Evolutionary conservation across 2,888 invertebrate species (phyloP).

Genomic region (Amphipoea lucens): DNA sequence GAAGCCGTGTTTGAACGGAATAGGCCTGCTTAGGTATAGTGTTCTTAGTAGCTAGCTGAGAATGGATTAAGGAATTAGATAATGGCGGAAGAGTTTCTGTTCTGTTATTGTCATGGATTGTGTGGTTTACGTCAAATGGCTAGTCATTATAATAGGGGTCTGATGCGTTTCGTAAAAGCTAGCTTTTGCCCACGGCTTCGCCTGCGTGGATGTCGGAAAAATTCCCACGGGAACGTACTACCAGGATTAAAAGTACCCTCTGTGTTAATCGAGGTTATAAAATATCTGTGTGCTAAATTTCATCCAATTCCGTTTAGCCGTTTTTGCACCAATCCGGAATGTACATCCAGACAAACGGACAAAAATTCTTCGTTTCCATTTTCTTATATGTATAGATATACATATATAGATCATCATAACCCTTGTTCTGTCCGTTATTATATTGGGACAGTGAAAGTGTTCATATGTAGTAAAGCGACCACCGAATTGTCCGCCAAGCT

Average conservation of each 20-base stretch:
- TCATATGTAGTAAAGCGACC: background rate
- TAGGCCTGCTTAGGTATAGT: slow-evolving; percentile 43
- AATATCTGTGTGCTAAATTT: background rate
- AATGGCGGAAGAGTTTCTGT: slow-evolving; percentile 20
- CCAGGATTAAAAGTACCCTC: background rate
- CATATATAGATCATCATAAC: background rate
- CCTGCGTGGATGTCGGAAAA: background rate
- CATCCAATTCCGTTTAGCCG: background rate
- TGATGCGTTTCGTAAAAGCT: background rate
- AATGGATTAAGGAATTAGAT: slow-evolving; percentile 36
- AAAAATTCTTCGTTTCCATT: too few relatives aligned
- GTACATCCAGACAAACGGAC: background rate
- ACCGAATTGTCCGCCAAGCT: background rate
- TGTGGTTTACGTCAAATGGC: slow-evolving; percentile 18
- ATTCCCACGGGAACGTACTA: background rate
- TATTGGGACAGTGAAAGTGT: background rate
- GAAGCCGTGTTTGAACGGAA: slow-evolving; percentile 51
- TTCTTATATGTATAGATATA: background rate
- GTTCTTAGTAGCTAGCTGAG: slow-evolving; percentile 44
- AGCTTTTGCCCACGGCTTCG: background rate
- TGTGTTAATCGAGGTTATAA: background rate
- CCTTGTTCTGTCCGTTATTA: background rate
- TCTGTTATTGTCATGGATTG: slow-evolving; percentile 13
- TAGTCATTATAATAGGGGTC: background rate
- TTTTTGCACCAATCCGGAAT: background rate